Percentiles rank a stretch among this genome's conserved stretches.
These are phyloP conservation scores for Propsilocerus akamusi DNA, from an alignment of 1,140 invertebrate genomes.

Conservation along the genomic window DNA sequence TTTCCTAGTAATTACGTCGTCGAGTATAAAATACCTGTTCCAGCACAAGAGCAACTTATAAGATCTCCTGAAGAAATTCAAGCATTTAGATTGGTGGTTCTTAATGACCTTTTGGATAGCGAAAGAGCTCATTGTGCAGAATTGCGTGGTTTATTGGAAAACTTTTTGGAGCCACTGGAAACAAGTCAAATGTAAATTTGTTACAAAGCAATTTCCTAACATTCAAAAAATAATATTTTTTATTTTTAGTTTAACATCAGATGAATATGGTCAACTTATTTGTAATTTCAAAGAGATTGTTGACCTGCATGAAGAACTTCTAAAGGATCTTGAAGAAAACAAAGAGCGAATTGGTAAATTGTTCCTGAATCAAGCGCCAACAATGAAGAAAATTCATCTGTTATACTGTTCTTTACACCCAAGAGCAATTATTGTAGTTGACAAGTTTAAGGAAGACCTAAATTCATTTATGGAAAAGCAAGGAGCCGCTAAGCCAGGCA, in stretches of 20 bases:
- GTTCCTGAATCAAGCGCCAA: constrained; percentile 71
- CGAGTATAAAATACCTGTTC: constrained; percentile 50
- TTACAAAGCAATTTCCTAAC: neutral
- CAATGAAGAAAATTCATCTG: constrained; percentile 70
- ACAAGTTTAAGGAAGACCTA: constrained; percentile 78
- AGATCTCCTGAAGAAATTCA: constrained; percentile 45
- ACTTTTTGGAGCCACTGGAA: constrained; percentile 69
- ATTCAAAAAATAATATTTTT: constrained; percentile 7
- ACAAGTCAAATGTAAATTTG: constrained; percentile 66
- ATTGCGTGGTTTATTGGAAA: constrained; percentile 63
- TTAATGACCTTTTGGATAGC: constrained; percentile 84
- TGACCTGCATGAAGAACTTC: constrained; percentile 59
- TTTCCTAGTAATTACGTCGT: constrained; percentile 96
- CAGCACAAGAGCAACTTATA: constrained; percentile 28
- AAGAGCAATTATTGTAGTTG: constrained; percentile 74
- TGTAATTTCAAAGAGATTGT: constrained; percentile 79
- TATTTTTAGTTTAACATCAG: constrained; percentile 50
- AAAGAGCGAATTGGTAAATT: constrained; percentile 81
- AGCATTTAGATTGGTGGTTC: constrained; percentile 62
- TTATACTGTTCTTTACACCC: constrained; percentile 86
- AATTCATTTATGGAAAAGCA: constrained; percentile 72
- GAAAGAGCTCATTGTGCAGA: constrained; percentile 78
- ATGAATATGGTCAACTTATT: constrained; percentile 70
- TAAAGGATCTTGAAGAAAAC: constrained; percentile 58
- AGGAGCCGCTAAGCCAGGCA: constrained; percentile 62